Base-by-base conservation (phyloP, 2,113 vertebrate species). In the Tachysurus vachellii region DNA sequence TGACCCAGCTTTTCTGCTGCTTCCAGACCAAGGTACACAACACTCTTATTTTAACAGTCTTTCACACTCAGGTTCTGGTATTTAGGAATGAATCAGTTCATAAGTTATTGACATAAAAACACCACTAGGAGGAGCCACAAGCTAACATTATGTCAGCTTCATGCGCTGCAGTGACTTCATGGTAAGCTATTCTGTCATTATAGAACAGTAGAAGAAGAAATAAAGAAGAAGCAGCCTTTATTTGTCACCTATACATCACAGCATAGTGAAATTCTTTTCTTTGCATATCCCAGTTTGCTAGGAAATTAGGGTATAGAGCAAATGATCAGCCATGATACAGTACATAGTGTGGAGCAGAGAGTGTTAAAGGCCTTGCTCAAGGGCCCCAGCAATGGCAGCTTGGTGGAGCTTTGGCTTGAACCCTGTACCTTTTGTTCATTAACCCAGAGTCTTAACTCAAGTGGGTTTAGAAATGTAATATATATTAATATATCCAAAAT, bases 1-100 rank as follows among this genome's bases (percentile, higher is more conserved):
- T 99, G 89, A 99, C 98, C 2, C 98, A 99, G 92, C 97, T 99
- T 70, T 99, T 96, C 91, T 99, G 97, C 96, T 99, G 98, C 96
- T 98, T 99, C 95, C 98, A 99, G 94, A 99, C 97, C 3, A 97
- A 91, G 86, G 89, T 90, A 82, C 84, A 71, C 7, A 21, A 14
- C 10, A 6, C 50, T 26, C 81, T 57, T 31, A 54, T 17, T 80
- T 8, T 75, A 1, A 23, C 44, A 50, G 11, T 9, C 26, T 54
- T 79, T 54, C 17, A 9, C 26, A 28, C 16, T 54, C 21, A 7
- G 44, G 17, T 54, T 4, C 12, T 28, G n/a, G 23, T 8, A n/a
- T 21, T 21, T 50, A 3, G 12, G 13, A 13, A 53, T 54, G 13
- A 13, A 53, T 77, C 28, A 50, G 47, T 53, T 23, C 42, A 1